phyloP scores from a whole-genome alignment of 92 coral and sea anemone species.

The Phenganax stokvisi region DNA sequence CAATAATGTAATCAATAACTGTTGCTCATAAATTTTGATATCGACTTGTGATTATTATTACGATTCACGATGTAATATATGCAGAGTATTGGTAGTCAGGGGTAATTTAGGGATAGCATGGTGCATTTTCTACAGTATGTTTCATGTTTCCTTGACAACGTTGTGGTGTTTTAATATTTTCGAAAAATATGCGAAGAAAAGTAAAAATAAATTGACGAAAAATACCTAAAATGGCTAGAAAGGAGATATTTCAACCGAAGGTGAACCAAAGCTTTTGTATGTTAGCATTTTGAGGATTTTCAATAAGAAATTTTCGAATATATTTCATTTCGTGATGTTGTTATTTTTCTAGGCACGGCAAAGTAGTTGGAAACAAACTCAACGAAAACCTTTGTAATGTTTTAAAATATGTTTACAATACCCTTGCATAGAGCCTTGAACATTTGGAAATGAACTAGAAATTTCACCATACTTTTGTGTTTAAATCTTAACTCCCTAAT shows the following conservation, averaged over 20 bases:
- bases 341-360: conserved; percentile 28
- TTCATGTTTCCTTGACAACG: conserved; percentile 29
- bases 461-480: neutral
- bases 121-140: neutral
- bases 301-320: neutral
- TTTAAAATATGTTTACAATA: neutral
- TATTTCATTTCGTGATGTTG: no score
- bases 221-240: conserved; percentile 17
- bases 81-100: neutral
- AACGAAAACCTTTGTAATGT: conserved; percentile 35
- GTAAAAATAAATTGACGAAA: neutral
- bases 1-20: no score
- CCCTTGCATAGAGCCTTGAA: no score
- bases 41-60: no score
- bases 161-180: neutral
- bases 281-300: neutral
- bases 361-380: conserved; percentile 36
- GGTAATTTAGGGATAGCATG: conserved; percentile 1
- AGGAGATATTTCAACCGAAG: conserved; percentile 32
- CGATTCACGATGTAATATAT: no score
- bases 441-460: neutral
- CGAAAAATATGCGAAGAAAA: neutral
- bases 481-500: neutral
- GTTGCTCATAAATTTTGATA: no score
- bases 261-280: neutral